phyloP scores from a whole-genome alignment of 2,888 invertebrate genomes.

The Erynnis tages region DNA sequence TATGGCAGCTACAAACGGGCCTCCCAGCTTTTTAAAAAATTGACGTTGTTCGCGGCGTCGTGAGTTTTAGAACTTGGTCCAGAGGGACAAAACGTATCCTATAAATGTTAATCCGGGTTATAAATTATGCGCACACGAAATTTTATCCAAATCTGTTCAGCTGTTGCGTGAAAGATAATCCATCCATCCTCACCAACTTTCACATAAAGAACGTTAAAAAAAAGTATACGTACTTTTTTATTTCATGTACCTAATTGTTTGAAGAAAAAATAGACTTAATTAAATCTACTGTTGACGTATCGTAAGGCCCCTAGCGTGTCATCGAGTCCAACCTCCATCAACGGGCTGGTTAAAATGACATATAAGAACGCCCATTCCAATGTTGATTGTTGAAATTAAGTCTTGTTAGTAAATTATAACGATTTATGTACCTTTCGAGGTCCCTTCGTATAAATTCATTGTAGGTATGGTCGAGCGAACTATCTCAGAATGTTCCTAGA shows the following conservation, averaged over 20 bases:
- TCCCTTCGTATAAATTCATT: conserved; percentile 10
- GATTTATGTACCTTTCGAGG: no score
- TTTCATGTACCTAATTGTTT: not conserved
- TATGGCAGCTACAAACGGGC: not conserved
- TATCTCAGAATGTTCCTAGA: conserved; percentile 57
- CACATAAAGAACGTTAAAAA: no score
- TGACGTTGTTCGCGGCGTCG: no score
- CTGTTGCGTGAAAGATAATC: no score
- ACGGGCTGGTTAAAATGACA: conserved; percentile 20
- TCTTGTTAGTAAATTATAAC: conserved; percentile 4
- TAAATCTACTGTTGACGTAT: conserved; percentile 6
- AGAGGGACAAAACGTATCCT: no score
- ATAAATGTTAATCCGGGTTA: no score
- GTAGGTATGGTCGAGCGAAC: no score
- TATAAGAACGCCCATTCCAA: conserved; percentile 6
- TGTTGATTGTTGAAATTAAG: conserved; percentile 2
- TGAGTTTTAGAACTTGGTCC: no score
- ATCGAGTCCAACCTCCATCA: conserved; percentile 30
- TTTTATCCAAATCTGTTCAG: no score
- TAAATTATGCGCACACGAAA: no score
- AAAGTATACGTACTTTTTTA: no score
- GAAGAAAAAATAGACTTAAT: not conserved
- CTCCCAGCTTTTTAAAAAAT: not conserved
- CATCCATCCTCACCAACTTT: no score
- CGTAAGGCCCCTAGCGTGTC: conserved; percentile 23